These are phyloP conservation scores for Poeciliopsis paucimaculata DNA, from an alignment of 2,797 vertebrate species.

Conservation along the genomic window DNA sequence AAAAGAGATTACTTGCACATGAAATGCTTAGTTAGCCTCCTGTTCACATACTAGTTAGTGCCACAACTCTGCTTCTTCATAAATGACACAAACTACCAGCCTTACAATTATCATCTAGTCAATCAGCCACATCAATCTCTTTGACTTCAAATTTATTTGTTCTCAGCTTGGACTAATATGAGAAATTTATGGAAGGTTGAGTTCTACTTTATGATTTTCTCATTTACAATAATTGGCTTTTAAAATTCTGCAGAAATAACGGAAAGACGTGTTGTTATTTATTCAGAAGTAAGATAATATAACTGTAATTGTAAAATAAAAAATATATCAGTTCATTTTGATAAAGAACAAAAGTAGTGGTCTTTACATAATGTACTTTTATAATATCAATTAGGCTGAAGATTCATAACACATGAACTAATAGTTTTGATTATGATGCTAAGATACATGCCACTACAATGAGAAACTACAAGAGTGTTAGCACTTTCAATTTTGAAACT, in stretches of 20 bases:
- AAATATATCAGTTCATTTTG: background rate
- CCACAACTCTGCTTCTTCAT: conserved; percentile 23
- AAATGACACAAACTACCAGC: conserved; percentile 12
- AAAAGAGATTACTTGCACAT: conserved; percentile 61
- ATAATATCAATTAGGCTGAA: background rate
- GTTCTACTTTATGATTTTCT: background rate
- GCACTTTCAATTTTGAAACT: background rate
- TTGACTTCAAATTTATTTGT: conserved; percentile 18
- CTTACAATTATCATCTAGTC: conserved; percentile 17
- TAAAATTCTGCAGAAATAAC: background rate
- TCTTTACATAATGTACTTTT: background rate
- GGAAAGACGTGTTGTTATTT: background rate
- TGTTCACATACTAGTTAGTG: conserved; percentile 52
- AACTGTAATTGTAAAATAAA: background rate
- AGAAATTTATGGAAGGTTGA: background rate
- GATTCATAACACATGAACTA: background rate
- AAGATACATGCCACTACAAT: background rate
- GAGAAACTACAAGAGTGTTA: background rate
- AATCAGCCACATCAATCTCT: conserved; percentile 13
- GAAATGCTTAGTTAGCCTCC: conserved; percentile 52
- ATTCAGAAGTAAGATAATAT: background rate
- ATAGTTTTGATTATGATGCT: background rate
- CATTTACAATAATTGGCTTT: background rate
- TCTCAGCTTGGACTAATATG: conserved; percentile 12
- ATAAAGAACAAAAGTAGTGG: background rate